Conservation (phyloP, 2,113 vertebrate species). For the Anas platyrhynchos region DNA sequence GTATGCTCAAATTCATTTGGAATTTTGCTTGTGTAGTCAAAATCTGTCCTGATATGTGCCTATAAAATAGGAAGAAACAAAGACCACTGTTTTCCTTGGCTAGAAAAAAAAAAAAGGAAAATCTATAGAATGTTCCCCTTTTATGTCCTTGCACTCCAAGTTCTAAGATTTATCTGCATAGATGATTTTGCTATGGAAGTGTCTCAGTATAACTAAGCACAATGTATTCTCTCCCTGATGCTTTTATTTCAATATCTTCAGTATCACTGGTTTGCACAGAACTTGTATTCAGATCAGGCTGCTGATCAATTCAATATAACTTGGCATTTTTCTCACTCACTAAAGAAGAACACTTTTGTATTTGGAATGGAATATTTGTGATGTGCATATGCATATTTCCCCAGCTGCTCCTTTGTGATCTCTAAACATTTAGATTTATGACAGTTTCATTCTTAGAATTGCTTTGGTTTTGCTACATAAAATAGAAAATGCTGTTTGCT, state of each 20-base stretch:
- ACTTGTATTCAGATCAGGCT: background rate
- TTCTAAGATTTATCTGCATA: background rate
- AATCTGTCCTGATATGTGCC: background rate
- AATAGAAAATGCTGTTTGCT: background rate
- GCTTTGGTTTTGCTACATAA: background rate
- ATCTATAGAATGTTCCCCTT: background rate
- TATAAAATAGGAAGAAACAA: background rate
- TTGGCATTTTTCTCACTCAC: background rate
- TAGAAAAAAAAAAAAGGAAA: background rate
- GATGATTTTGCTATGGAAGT: background rate
- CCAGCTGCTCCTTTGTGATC: background rate
- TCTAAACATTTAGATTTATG: background rate
- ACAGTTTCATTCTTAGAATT: background rate
- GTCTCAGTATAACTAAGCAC: background rate
- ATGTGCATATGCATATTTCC: background rate
- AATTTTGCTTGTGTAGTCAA: background rate
- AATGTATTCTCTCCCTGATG: background rate
- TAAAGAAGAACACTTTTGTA: background rate
- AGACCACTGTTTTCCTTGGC: background rate
- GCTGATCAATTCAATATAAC: background rate
- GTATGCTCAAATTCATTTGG: background rate
- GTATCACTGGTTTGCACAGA: background rate
- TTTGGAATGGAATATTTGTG: background rate
- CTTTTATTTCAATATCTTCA: background rate
- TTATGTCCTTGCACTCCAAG: accelerated